Evolutionary conservation across 1,140 invertebrate species (phyloP), one percentile per base, ranked within the genome.

Genomic region (Copidosoma floridanum): DNA sequence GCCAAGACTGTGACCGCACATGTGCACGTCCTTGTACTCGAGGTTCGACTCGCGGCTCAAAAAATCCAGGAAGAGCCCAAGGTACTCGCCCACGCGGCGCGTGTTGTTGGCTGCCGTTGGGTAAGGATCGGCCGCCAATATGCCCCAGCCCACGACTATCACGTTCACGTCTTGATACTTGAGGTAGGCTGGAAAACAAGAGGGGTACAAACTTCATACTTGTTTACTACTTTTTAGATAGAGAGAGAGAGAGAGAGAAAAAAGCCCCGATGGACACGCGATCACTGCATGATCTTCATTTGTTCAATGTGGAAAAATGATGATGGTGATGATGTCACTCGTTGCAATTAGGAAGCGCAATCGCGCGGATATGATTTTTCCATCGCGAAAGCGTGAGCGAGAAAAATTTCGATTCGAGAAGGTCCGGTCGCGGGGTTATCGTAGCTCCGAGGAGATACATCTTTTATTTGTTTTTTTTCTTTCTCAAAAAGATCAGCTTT

Each of bases 1-100:
- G 0, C 92, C 92, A 12, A 95, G 77, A 48, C 90, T 93, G 76
- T 93, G 92, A 0, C 92, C 92, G 54, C 93, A 86, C 1, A 94
- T 74, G 71, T 94, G 89, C 59, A 90, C 84, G 29, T 84, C 79
- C 38, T 73, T 73, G 46, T 69, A 73, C 3, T 82, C 73, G 6
- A 77, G 64, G 29, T 77, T 77, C 10, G 71, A 75, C 32, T 75
- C 73, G 4, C 72, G 68, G 18, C 68, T 72, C 4, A 81, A 60
- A 54, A 78, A 73, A 1, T 74, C 67, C 6, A 81, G 54, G 27
- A 81, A 72, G 12, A 73, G 62, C 0, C 71, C 71, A 7, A 81
- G 65, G 51, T 68, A 75, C 40, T 75, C 69, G 48, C 77, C 74
- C 10, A 80, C 74, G 35, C 70, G 59, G n/a, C 71, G 69, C 0